phyloP scores from a whole-genome alignment of 2,888 invertebrate species.

The Cheilosia scutellata region DNA sequence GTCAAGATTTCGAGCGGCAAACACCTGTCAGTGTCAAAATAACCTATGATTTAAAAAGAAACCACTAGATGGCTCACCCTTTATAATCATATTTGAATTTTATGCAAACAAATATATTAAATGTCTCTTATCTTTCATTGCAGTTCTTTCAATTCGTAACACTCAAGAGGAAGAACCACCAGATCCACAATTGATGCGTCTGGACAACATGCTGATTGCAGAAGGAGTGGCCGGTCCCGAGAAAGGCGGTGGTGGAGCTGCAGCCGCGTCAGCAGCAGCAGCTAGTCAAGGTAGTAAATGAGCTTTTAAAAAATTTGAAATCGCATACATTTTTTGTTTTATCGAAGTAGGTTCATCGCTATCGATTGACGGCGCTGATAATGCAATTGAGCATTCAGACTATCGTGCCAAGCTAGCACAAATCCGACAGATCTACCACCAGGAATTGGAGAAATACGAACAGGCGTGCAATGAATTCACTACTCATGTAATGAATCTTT shows the following conservation, averaged over 20 bases:
- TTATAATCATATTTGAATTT: too few species aligned
- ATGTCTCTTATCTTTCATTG: slow-evolving; percentile 62
- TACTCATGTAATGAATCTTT: slow-evolving; percentile 99
- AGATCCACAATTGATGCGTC: slow-evolving; percentile 98
- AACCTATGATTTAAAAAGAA: too few species aligned
- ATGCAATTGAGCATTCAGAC: slow-evolving; percentile 99
- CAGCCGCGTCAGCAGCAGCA: slow-evolving; percentile 95
- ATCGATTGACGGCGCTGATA: slow-evolving; percentile 88
- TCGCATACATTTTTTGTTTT: slow-evolving; percentile 43
- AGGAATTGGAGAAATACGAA: slow-evolving; percentile 99
- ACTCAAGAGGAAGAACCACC: slow-evolving; percentile 99
- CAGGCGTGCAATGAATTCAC: slow-evolving; percentile 99
- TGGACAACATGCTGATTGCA: slow-evolving; percentile 99
- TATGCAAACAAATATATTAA: too few species aligned
- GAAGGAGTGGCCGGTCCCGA: slow-evolving; percentile 99
- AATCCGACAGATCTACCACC: slow-evolving; percentile 99
- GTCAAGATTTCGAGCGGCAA: too few species aligned
- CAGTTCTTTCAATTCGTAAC: slow-evolving; percentile 96
- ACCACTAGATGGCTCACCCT: too few species aligned
- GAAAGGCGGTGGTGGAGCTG: slow-evolving; percentile 94
- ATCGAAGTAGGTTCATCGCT: slow-evolving; percentile 81
- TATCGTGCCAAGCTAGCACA: slow-evolving; percentile 99
- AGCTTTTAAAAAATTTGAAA: slow-evolving; percentile 14
- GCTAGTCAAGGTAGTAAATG: slow-evolving; percentile 88
- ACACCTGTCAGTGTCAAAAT: too few species aligned